A percentile compares a stretch with the other conserved stretches of the same genome.
Conservation (phyloP, 2,113 vertebrate genomes). For the Galeopterus variegatus region DNA sequence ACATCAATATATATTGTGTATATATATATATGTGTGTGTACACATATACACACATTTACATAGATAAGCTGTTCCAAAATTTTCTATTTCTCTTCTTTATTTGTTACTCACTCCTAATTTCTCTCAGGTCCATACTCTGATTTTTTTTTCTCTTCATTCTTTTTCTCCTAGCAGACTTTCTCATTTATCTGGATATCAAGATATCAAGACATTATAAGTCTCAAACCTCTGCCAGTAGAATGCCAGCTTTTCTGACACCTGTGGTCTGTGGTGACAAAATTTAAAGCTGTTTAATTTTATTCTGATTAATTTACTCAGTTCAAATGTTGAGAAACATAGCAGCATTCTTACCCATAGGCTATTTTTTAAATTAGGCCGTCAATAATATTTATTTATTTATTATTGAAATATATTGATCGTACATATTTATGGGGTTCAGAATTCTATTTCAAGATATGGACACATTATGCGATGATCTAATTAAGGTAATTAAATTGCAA, state of each 20-base stretch:
- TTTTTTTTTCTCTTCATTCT: not conserved
- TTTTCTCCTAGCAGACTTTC: not conserved
- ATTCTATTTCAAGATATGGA: too few relatives aligned
- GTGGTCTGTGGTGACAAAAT: not conserved
- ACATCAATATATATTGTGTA: too few relatives aligned
- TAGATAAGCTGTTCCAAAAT: not conserved
- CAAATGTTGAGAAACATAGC: not conserved
- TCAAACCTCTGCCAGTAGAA: not conserved
- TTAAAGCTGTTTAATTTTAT: not conserved
- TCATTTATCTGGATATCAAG: not conserved
- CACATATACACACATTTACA: not conserved
- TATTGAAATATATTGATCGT: too few relatives aligned
- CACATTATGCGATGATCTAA: too few relatives aligned
- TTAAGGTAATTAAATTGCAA: too few relatives aligned
- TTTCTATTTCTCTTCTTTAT: not conserved
- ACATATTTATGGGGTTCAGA: too few relatives aligned
- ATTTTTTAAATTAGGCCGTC: not conserved
- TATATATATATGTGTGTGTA: too few relatives aligned
- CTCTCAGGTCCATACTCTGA: not conserved
- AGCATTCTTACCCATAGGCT: not conserved
- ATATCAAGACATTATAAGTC: conserved; percentile 19
- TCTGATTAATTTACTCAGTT: not conserved
- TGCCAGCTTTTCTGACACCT: not conserved
- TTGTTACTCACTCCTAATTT: not conserved
- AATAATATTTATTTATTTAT: too few relatives aligned